Evolutionary conservation across 2,797 vertebrate species (phyloP), one percentile per base, ranked within the genome.

Genomic region (Hirundo rustica): DNA sequence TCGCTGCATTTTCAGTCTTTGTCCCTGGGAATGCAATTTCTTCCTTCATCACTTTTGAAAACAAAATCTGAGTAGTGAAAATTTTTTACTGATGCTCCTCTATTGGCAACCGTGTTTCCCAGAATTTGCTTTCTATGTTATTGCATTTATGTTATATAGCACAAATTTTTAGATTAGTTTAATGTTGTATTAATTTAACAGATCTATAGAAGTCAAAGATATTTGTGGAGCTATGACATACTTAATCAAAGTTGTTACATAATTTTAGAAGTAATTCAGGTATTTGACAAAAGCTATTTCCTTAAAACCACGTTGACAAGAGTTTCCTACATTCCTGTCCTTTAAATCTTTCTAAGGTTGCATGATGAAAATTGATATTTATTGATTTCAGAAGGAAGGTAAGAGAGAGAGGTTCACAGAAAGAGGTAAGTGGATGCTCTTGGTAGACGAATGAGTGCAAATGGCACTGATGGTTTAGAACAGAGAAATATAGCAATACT

Each of bases 211-310:
- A 89, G 61, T 85, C 34, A 77, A 88, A 89, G 60, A 47, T 91
- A 91, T 50, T 76, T 44, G 34, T 88, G 68, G 38, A 79, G 18
- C 29, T 85, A 51, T 1, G 5, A 58, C 57, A 40, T 36, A 71
- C 38, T 85, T 89, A 85, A 71, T 88, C 73, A 75, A 80, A 85
- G 17, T 44, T 68, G 44, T 83, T 78, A 65, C 72, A 76, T 55
- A 7, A 62, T 77, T 95, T 94, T 84, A 84, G 38, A 80, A 85
- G 58, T 74, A 83, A 90, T 77, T 89, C 22, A 62, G 13, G 50
- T 89, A 74, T 74, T 88, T 95, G 72, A 85, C 57, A 92, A 61
- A 68, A 61, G 19, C 38, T 80, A 9, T 93, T 95, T 93, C 58
- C 53, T 27, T 80, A 74, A 91, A 93, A 71, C 30, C 11, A 3